Base-by-base conservation (phyloP, 2,797 vertebrate genomes). In the Oophaga sylvatica region DNA sequence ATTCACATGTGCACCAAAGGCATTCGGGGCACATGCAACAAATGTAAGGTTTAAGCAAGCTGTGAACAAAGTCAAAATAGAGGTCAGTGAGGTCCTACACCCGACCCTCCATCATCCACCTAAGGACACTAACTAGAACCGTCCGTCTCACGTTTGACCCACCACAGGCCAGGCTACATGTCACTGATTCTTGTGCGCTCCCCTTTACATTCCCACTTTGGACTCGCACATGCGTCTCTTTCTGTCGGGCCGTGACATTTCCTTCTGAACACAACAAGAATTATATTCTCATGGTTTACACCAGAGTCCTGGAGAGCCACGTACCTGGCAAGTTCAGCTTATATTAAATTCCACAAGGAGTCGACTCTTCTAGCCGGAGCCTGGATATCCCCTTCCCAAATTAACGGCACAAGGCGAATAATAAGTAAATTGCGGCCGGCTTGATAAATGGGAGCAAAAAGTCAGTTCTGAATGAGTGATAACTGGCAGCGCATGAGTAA, bases 391-490 rank as follows among this genome's bases (percentile, higher is more conserved):
- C 19, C 22, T 45, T n/a, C 78, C 31, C 22, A 81, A 81, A 87
- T 62, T 60, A 80, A 31, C 62, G 12, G 78, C 79, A 53, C 78
- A 75, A 16, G 22, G 78, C 53, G 73, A 87, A 81, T 87, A 80
- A 71, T 86, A 83, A 78, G 77, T 78, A 83, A 60, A 83, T 60
- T 26, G 80, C n/a, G 53, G 81, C 67, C 63, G 80, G 83, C 17
- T 19, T 78, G 80, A 86, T 86, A 78, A 86, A 86, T 83, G 71
- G 68, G 53, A 89, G 31, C 79, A 86, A 86, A 41, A 82, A 71
- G 84, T 87, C 84, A 80, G 16, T 12, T 53, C 75, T 62, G 80
- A 83, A 79, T 71, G 81, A 86, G 75, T 78, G 80, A 83, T 88
- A 86, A 82, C 80, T 87, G 88, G 84, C 84, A 87, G 71, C 63